Evolutionary conservation across 2,888 invertebrate genomes (phyloP).

Genomic region (Drosophila lacicola): DNA sequence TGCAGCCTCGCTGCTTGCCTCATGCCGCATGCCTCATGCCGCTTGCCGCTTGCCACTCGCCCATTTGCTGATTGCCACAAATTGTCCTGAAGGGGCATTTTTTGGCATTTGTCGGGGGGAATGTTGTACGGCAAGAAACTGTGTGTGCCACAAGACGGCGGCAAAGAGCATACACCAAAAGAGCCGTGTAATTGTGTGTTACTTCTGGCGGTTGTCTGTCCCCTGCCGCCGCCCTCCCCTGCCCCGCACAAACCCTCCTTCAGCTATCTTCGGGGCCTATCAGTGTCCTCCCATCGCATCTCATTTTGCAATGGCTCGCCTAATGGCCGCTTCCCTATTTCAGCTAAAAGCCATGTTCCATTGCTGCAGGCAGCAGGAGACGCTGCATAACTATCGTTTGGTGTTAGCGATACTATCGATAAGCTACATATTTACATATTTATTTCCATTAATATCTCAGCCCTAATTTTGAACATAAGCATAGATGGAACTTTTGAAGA

Average conservation of each 20-base stretch:
- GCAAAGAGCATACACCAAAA: conserved; percentile 33
- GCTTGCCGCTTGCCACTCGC: conserved; percentile 31
- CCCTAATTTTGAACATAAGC: too few relatives aligned
- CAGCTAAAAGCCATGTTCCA: background rate
- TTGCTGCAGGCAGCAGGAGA: background rate
- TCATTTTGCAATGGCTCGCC: conserved; percentile 39
- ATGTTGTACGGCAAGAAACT: conserved; percentile 8
- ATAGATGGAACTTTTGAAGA: too few relatives aligned
- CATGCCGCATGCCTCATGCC: conserved; percentile 25
- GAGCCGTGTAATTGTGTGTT: conserved; percentile 34
- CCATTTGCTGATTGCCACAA: conserved; percentile 78
- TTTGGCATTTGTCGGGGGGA: conserved; percentile 24
- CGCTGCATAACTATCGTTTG: background rate
- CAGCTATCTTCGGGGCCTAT: conserved; percentile 15
- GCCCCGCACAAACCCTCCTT: background rate
- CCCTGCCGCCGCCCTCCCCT: conserved; percentile 4
- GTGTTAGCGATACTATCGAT: background rate
- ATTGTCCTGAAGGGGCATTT: conserved; percentile 70
- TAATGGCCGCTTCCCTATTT: conserved; percentile 20
- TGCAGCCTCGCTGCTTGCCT: conserved; percentile 48
- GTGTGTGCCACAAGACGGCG: conserved; percentile 46
- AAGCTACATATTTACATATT: too few relatives aligned
- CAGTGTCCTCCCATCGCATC: conserved; percentile 21
- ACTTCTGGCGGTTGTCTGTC: conserved; percentile 2
- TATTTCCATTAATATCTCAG: too few relatives aligned